These are phyloP conservation scores for Thera britannica DNA, from an alignment of 2,888 invertebrate species.

Conservation along the genomic window DNA sequence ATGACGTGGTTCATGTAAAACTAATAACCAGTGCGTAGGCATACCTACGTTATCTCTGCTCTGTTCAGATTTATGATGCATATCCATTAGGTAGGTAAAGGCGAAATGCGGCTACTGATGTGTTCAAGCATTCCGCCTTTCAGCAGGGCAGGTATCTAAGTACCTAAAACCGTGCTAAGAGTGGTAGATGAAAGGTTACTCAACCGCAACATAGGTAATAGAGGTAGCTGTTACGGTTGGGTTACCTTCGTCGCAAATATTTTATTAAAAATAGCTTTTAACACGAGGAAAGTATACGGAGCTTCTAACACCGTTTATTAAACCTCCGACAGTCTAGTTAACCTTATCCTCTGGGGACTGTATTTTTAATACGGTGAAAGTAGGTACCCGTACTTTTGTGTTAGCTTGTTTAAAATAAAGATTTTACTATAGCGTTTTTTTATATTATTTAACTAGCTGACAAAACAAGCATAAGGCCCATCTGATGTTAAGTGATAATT, in stretches of 20 bases:
- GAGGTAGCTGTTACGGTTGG: conserved; percentile 13
- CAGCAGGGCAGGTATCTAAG: conserved; percentile 5
- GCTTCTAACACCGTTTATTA: conserved; percentile 43
- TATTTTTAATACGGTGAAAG: conserved; percentile 40
- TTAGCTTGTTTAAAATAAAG: conserved; percentile 16
- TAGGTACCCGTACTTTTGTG: conserved; percentile 5
- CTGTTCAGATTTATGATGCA: conserved; percentile 19
- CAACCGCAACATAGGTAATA: background rate
- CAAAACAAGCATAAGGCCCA: no score
- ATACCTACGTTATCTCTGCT: conserved; percentile 16
- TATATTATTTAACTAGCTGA: no score
- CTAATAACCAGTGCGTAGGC: conserved; percentile 17
- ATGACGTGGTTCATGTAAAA: conserved; percentile 26
- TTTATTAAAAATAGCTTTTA: conserved; percentile 42
- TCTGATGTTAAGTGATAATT: no score
- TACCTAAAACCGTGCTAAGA: background rate
- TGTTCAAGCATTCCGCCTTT: conserved; percentile 20
- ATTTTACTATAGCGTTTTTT: background rate
- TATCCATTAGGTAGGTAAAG: conserved; percentile 13
- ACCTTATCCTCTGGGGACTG: conserved; percentile 39
- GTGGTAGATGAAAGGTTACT: background rate
- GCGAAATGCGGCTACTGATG: conserved; percentile 3
- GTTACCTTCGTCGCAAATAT: conserved; percentile 39
- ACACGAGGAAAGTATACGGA: conserved; percentile 38
- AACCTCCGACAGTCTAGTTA: conserved; percentile 44